Conservation (phyloP, 2,888 invertebrate genomes). For the Ennomos erosarius region DNA sequence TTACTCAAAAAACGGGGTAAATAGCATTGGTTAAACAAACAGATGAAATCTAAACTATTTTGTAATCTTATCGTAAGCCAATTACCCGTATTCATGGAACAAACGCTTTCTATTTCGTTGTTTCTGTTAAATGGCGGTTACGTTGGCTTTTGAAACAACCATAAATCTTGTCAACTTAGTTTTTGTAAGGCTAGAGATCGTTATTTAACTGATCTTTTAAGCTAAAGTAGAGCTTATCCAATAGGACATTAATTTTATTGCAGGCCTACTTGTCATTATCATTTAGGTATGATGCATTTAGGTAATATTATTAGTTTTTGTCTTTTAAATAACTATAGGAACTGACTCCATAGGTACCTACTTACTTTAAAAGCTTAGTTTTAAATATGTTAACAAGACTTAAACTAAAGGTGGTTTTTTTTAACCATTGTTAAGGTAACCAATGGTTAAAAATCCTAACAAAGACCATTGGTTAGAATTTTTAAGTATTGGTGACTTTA, state of each 20-base stretch:
- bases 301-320: no score
- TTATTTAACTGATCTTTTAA: not conserved
- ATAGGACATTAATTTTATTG: not conserved
- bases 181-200: slow-evolving; percentile 3
- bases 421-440: no score
- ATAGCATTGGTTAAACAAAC: slow-evolving; percentile 22
- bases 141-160: slow-evolving; percentile 17
- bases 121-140: slow-evolving; percentile 24
- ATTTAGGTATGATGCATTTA: no score
- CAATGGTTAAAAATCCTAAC: no score
- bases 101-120: slow-evolving; percentile 28
- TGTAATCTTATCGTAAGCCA: slow-evolving; percentile 29
- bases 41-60: slow-evolving; percentile 29
- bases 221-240: not conserved
- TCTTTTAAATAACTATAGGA: no score
- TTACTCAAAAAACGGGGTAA: slow-evolving; percentile 19
- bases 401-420: no score
- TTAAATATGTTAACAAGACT: no score
- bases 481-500: no score
- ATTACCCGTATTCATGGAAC: slow-evolving; percentile 30
- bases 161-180: slow-evolving; percentile 23
- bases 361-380: no score
- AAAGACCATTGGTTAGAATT: no score
- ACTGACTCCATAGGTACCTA: no score
- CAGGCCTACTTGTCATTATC: no score